These are phyloP conservation scores for Lagopus muta DNA, from an alignment of 2,113 vertebrate species.

Conservation along the genomic window DNA sequence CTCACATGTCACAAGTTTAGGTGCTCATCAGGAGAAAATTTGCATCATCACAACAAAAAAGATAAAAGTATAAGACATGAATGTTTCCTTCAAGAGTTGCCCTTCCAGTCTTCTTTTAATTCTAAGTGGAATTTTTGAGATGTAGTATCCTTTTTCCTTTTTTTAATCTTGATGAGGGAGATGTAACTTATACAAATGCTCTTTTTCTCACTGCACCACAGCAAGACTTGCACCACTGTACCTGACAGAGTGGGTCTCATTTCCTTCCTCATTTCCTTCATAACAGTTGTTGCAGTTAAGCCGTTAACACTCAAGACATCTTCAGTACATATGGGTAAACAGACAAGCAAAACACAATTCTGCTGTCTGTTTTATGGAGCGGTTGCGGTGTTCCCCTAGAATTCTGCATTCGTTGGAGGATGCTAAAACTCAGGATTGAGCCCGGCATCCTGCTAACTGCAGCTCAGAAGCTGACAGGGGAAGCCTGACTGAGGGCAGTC, in stretches of 20 bases:
- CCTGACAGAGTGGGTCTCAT: not conserved
- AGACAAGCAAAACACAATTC: not conserved
- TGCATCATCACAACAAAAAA: not conserved
- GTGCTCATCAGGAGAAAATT: not conserved
- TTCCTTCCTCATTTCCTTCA: too few relatives aligned
- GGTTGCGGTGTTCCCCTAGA: not conserved
- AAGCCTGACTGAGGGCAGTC: not conserved
- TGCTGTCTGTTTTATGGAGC: not conserved
- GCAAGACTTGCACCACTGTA: not conserved
- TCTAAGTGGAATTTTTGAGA: not conserved
- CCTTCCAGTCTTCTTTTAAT: not conserved
- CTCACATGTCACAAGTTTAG: not conserved
- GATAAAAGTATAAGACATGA: not conserved
- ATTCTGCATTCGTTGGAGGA: not conserved
- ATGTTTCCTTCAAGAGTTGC: not conserved
- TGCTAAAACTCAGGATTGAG: not conserved
- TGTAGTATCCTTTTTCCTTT: rapidly evolving
- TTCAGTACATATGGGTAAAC: not conserved
- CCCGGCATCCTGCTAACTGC: not conserved
- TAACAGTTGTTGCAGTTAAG: not conserved
- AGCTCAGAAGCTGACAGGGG: not conserved
- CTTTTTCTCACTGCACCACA: not conserved
- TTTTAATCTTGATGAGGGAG: rapidly evolving
- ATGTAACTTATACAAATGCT: not conserved
- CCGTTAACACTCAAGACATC: too few relatives aligned